Conservation (phyloP, 1,140 invertebrate genomes). For the Nasonia giraulti region DNA sequence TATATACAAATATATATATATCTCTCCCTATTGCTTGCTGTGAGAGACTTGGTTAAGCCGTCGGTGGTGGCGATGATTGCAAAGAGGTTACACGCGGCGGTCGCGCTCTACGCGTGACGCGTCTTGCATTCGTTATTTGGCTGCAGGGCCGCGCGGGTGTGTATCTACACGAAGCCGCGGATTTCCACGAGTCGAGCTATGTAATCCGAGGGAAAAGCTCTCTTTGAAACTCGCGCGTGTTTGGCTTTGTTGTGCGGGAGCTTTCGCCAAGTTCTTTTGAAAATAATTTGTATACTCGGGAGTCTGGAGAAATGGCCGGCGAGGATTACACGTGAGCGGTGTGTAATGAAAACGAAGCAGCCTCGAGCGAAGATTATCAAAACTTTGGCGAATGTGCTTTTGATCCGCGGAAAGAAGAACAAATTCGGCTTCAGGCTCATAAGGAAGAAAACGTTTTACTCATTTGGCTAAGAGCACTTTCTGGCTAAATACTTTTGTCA, state of each 20-base stretch:
- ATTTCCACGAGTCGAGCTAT: slow-evolving; percentile 5
- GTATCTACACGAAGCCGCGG: background rate
- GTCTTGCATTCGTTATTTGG: slow-evolving; percentile 27
- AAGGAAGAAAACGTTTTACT: no score
- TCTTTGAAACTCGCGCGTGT: slow-evolving; percentile 29
- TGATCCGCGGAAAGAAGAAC: no score
- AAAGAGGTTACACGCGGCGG: background rate
- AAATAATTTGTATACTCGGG: slow-evolving; percentile 23
- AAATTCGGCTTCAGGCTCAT: no score
- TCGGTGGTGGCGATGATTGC: slow-evolving; percentile 26
- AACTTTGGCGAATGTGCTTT: no score
- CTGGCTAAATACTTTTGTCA: no score
- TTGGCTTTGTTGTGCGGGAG: slow-evolving; percentile 20
- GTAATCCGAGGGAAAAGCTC: slow-evolving; percentile 32
- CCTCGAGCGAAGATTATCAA: no score
- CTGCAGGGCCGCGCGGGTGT: no score
- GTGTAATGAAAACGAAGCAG: background rate
- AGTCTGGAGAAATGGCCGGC: background rate
- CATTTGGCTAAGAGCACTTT: no score
- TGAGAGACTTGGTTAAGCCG: slow-evolving; percentile 17
- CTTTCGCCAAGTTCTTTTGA: background rate
- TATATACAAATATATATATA: background rate
- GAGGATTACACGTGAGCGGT: background rate
- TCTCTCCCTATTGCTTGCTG: background rate
- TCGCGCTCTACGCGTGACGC: background rate